Percentiles rank a stretch among this genome's conserved stretches.
phyloP scores from a whole-genome alignment of 2,797 vertebrate species.

The Smutsia temminckii region DNA sequence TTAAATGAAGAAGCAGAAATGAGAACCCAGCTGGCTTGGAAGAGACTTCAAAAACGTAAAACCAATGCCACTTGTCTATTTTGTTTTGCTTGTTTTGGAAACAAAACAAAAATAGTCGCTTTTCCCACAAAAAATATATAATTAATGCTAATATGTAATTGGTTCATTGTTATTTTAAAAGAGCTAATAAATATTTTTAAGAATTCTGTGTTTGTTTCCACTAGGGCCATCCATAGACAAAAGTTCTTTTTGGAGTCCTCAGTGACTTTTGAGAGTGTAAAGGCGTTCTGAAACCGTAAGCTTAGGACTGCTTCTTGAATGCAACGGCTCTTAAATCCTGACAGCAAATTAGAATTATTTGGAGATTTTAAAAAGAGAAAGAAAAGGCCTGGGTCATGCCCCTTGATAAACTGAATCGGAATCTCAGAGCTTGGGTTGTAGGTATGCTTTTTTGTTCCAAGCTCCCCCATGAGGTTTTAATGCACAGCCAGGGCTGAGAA shows the following conservation, averaged over 20 bases:
- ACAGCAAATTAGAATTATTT: conserved; percentile 19
- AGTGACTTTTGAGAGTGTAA: background rate
- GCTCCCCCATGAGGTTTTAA: background rate
- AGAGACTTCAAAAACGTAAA: background rate
- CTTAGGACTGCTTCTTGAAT: background rate
- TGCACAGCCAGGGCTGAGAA: background rate
- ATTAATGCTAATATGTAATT: background rate
- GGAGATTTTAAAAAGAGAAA: background rate
- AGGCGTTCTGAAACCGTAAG: background rate
- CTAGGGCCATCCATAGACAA: background rate
- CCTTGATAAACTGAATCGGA: background rate
- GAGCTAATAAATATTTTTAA: background rate
- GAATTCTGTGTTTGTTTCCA: background rate
- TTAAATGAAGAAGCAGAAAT: background rate
- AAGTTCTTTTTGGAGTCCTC: background rate
- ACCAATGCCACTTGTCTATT: background rate
- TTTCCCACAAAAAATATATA: conserved; percentile 1
- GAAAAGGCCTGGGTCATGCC: background rate
- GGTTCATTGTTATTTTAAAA: conserved; percentile 13
- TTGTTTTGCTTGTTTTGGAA: background rate
- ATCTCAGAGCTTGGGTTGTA: background rate
- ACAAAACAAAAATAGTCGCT: background rate
- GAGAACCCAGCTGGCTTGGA: background rate
- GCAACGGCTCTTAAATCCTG: background rate
- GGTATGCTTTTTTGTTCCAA: background rate